A percentile compares a stretch with the other conserved stretches of the same genome.
These are phyloP conservation scores for Euthynnus affinis DNA, from an alignment of 2,797 vertebrate genomes.

Conservation along the genomic window DNA sequence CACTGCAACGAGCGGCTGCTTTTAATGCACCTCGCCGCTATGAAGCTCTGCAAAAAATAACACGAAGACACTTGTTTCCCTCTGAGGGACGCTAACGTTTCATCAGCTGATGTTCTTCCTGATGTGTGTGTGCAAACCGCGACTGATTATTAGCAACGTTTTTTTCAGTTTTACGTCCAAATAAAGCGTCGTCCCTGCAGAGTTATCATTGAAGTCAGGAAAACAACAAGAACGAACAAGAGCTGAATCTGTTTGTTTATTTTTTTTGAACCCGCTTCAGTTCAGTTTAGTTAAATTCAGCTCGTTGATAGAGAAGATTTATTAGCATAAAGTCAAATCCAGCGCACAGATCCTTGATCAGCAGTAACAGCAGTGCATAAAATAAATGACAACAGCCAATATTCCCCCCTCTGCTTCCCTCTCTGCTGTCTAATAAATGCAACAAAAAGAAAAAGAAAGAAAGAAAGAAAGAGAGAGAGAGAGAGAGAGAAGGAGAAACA, in stretches of 20 bases:
- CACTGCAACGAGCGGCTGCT: too few species aligned
- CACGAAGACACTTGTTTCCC: too few species aligned
- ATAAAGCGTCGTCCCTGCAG: too few species aligned
- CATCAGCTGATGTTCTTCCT: too few species aligned
- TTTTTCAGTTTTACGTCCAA: background rate
- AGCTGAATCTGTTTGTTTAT: too few species aligned
- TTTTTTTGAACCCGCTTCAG: background rate
- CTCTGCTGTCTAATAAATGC: slow-evolving; percentile 59
- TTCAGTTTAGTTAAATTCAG: slow-evolving; percentile 28
- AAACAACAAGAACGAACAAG: too few species aligned
- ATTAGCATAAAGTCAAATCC: slow-evolving; percentile 58
- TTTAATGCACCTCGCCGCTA: too few species aligned
- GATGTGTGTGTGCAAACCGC: too few species aligned
- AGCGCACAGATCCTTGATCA: slow-evolving; percentile 52
- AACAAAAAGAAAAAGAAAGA: slow-evolving; percentile 17
- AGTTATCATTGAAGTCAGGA: too few species aligned
- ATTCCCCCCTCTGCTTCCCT: background rate
- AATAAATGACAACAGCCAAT: slow-evolving; percentile 65
- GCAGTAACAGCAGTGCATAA: slow-evolving; percentile 53
- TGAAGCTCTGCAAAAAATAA: too few species aligned
- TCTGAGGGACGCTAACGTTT: too few species aligned
- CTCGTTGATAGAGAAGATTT: slow-evolving; percentile 21
- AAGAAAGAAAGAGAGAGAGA: slow-evolving; percentile 4
- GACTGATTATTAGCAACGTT: background rate
- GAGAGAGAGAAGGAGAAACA: slow-evolving; percentile 36